phyloP scores from a whole-genome alignment of 2,797 vertebrate genomes.

The Hirundo rustica region DNA sequence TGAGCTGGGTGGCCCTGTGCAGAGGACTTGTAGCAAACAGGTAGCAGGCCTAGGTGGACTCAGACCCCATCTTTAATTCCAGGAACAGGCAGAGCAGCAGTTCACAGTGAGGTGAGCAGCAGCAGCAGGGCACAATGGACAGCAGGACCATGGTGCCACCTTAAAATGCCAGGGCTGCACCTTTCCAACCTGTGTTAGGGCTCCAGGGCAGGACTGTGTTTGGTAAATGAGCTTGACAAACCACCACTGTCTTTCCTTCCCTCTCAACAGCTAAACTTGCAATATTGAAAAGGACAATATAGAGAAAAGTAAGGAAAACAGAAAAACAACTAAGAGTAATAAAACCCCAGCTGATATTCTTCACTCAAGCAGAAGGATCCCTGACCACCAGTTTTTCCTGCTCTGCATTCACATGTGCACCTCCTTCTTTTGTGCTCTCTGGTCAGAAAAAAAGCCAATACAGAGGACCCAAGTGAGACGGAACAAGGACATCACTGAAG shows the following conservation, averaged over 20 bases:
- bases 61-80: not conserved
- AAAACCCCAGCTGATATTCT: not conserved
- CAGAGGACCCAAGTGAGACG: not conserved
- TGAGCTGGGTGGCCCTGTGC: fast-evolving
- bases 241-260: not conserved
- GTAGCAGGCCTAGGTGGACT: not conserved
- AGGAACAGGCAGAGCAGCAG: not conserved
- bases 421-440: not conserved
- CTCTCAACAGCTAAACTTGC: not conserved
- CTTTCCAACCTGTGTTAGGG: fast-evolving
- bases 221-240: not conserved
- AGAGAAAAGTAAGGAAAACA: not conserved
- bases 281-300: not conserved
- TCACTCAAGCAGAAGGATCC: not conserved
- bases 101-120: fast-evolving
- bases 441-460: not conserved
- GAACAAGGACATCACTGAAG: not conserved
- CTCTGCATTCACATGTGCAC: not conserved
- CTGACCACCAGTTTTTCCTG: fast-evolving
- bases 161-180: not conserved
- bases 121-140: fast-evolving
- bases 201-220: not conserved
- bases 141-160: fast-evolving
- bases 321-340: not conserved
- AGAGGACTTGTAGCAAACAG: not conserved